phyloP scores from a whole-genome alignment of 2,888 invertebrate species.

The Andricus quercusramuli region DNA sequence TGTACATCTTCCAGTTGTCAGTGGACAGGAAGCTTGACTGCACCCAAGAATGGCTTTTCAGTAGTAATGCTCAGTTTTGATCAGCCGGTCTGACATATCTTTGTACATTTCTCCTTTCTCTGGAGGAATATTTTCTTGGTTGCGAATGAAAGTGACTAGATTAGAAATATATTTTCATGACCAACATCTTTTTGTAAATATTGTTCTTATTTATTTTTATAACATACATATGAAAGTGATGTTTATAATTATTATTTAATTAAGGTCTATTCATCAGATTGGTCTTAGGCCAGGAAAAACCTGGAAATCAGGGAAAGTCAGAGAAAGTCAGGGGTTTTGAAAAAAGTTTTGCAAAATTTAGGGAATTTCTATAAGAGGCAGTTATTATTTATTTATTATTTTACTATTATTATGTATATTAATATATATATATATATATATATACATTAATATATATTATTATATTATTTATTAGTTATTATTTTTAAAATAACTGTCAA shows the following conservation, averaged over 20 bases:
- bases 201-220: not conserved
- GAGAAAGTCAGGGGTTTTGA: no score
- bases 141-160: not conserved
- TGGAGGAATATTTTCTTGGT: not conserved
- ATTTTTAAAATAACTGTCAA: no score
- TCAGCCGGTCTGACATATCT: slow-evolving; percentile 14
- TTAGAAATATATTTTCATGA: not conserved
- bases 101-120: not conserved
- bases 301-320: no score
- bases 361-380: no score
- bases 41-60: not conserved
- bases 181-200: not conserved
- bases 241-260: not conserved
- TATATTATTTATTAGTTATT: no score
- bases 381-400: no score
- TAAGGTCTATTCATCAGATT: not conserved
- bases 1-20: not conserved
- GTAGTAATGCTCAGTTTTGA: slow-evolving; percentile 31
- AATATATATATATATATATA: no score
- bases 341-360: no score
- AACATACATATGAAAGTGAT: not conserved
- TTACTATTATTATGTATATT: no score
- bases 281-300: no score
- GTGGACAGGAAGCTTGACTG: not conserved
- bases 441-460: no score